Evolutionary conservation across 2,888 invertebrate genomes (phyloP), one percentile per base, ranked within the genome.

Genomic region (Tenthredo distinguenda): DNA sequence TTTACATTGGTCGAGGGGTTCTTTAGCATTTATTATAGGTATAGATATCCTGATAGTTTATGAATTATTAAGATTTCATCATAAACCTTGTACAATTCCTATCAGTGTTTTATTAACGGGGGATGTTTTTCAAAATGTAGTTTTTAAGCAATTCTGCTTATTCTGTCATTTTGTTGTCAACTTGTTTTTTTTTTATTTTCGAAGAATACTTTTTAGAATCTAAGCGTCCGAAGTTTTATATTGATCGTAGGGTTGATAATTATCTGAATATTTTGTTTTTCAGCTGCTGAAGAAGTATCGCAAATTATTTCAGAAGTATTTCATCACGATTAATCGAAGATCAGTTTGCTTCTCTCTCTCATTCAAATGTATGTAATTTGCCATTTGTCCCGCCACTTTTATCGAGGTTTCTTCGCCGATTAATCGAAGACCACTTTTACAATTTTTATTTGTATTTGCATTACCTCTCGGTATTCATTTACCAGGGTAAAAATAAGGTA

Each of bases 361-460:
- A n/a, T n/a, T 81, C 31, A 21, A 58, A 58, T 43, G 31, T 37
- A 58, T 43, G 18, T 37, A 58, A 81, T 81, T 81, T 62, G 81
- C 62, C 62, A 81, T 62, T 62, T 40, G 81, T 81, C 40, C 40
- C 15, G 62, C 81, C 37, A 62, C 81, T 81, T 81, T 81, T 37
- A 62, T n/a, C 10, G 3, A 81, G 31, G 58, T 81, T 81, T 37
- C 15, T 26, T n/a, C 62, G 81, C 15, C 86, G 87, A 87, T 86
- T 86, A 76, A 86, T 86, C 86, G 86, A 87, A 87, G 86, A 87
- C 87, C 85, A 85, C 62, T 77, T 43, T 74, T 21, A 10, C 40
- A 43, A 21, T 74, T 21, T 21, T 3, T 26, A 40, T 50, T 76
- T 15, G 18, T 18, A 21, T 37, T 40, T 21, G n/a, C 21, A 43